phyloP scores from a whole-genome alignment of 2,113 vertebrate species.

The Mormoops blainvillei region DNA sequence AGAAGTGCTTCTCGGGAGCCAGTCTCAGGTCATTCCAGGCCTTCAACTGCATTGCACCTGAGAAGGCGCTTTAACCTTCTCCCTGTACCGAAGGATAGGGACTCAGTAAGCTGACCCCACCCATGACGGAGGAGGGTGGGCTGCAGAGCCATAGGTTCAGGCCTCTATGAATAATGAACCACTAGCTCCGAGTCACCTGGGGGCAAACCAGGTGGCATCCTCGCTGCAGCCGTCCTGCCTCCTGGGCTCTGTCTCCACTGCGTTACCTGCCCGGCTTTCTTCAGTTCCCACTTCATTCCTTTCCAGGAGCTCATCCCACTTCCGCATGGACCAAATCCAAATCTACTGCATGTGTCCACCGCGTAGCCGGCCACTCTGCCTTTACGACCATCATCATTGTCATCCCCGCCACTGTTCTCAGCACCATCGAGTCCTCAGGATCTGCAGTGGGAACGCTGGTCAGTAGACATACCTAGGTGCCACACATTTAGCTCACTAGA shows the following conservation, averaged over 20 bases:
- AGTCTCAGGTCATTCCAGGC: background rate
- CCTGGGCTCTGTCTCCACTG: background rate
- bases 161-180: background rate
- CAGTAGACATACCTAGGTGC: background rate
- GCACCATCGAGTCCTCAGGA: too few relatives aligned
- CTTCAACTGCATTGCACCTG: background rate
- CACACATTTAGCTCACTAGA: background rate
- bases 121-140: background rate
- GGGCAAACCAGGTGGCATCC: background rate
- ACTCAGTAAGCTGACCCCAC: background rate
- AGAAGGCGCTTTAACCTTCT: background rate
- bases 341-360: background rate
- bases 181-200: background rate
- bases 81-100: accelerated
- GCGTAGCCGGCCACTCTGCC: background rate
- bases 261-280: background rate
- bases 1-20: background rate
- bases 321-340: background rate
- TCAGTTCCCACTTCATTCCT: background rate
- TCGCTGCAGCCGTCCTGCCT: accelerated
- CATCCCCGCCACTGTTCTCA: accelerated
- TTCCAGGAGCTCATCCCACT: background rate
- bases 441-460: background rate
- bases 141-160: too few relatives aligned
- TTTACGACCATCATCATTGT: background rate